These are phyloP conservation scores for Ursus arctos DNA, from an alignment of 2,113 vertebrate genomes.

Conservation along the genomic window DNA sequence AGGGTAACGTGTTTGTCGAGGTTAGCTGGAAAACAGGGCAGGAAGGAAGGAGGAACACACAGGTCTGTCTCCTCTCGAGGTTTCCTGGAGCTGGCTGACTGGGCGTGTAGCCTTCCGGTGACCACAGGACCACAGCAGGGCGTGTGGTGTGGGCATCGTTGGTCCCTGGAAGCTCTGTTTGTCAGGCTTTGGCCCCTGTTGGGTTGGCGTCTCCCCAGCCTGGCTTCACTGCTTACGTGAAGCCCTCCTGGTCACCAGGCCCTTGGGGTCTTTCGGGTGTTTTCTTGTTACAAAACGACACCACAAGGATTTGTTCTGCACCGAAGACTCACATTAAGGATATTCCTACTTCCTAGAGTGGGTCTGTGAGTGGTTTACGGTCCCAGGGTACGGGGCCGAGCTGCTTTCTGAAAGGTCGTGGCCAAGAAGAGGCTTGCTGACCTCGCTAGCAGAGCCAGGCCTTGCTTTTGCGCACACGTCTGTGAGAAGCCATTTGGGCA, in stretches of 20 bases:
- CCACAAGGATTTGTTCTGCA: accelerated
- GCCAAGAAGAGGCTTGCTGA: not conserved
- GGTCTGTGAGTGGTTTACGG: not conserved
- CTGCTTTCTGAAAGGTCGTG: not conserved
- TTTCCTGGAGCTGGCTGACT: not conserved
- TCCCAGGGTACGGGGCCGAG: no score
- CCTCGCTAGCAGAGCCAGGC: no score
- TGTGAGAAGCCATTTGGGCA: accelerated
- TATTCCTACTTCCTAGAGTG: not conserved
- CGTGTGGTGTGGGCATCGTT: not conserved
- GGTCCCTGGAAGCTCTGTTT: not conserved
- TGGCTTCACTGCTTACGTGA: accelerated
- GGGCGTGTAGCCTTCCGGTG: not conserved
- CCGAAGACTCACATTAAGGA: not conserved
- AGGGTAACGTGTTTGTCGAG: accelerated
- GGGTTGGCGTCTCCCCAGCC: not conserved
- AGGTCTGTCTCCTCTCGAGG: not conserved
- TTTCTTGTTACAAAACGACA: not conserved
- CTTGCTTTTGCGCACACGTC: accelerated
- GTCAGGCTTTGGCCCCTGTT: not conserved
- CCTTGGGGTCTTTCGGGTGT: no score
- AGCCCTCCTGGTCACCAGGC: no score
- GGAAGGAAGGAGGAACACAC: not conserved
- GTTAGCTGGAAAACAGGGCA: accelerated
- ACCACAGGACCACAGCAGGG: not conserved